phyloP scores from a whole-genome alignment of 2,113 vertebrate species.

The Ramphastos sulfuratus region DNA sequence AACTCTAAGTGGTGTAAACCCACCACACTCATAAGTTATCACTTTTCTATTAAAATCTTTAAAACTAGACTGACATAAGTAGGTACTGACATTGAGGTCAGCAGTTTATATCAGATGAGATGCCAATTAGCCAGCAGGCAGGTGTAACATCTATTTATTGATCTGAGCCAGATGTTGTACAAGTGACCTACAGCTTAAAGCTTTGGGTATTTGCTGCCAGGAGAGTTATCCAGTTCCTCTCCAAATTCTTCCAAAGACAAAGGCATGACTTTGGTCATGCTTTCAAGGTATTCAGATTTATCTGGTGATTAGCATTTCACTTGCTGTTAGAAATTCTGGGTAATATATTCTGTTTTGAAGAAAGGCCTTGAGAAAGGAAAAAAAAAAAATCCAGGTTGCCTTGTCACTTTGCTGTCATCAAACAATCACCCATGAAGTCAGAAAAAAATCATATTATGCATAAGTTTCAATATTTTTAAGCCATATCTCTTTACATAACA shows the following conservation, averaged over 20 bases:
- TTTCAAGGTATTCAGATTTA: slow-evolving; percentile 49
- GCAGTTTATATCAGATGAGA: not conserved
- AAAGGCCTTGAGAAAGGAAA: slow-evolving; percentile 41
- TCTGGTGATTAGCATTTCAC: slow-evolving; percentile 62
- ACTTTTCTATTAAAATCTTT: not conserved
- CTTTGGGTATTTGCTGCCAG: not conserved
- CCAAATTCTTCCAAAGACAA: slow-evolving; percentile 35
- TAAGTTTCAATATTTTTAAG: slow-evolving; percentile 1
- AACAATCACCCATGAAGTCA: slow-evolving; percentile 35
- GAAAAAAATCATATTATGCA: not conserved
- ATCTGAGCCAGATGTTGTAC: not conserved
- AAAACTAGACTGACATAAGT: not conserved
- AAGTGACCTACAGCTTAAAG: not conserved
- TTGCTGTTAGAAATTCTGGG: slow-evolving; percentile 47
- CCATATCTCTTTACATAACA: slow-evolving; percentile 3
- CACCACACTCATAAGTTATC: no score
- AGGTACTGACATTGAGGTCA: not conserved
- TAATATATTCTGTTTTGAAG: slow-evolving; percentile 57
- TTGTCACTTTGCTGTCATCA: slow-evolving; percentile 60
- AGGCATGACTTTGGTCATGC: not conserved
- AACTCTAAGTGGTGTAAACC: no score
- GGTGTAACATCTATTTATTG: not conserved
- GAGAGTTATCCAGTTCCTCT: not conserved
- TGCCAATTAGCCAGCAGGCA: not conserved
- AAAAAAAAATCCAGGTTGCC: slow-evolving; percentile 39